Evolutionary conservation across 2,888 invertebrate genomes (phyloP), one percentile per base, ranked within the genome.

Genomic region (Augiades crinisus): DNA sequence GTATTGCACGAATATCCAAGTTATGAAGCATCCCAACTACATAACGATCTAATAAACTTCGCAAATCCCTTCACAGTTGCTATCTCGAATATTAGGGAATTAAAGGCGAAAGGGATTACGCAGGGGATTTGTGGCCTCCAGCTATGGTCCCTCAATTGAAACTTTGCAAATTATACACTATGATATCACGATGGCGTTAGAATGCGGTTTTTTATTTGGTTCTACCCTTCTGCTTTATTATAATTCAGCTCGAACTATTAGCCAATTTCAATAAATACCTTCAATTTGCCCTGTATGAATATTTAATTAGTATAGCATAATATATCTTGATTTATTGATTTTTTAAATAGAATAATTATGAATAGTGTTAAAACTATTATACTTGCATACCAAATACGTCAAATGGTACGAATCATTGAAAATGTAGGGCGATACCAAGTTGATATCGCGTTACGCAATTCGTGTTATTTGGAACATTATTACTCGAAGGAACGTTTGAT

Each of bases 401-500:
- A n/a, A 24, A 8, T 24, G 24, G 7, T 24, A n/a, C 5, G 19
- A 19, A 4, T 19, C 3, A 19, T 19, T 5, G 19, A 19, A 4
- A 19, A 5, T 19, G 3, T 8, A 8, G 27, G 10, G 10, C 4
- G 10, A 19, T 19, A 19, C 19, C 5, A 19, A 19, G 10, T 10
- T 27, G 3, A 27, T 4, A 27, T 1, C 27, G 10, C n/a, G n/a
- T 10, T 27, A 10, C 27, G 27, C 27, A 4, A 27, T 10, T n/a
- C 10, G 27, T 22, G 22, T 27, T 27, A 10, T 10, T 5, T 10
- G 27, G 10, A n/a, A 47, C 58, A 64, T 59, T 58, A 57, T 58
- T 68, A 68, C 70, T 72, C 67, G 70, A 54, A 59, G 61, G 56
- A 49, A 51, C 60, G 66, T 77, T 78, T 75, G 74, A 75, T 71